A percentile compares a stretch with the other conserved stretches of the same genome.
These are phyloP conservation scores for Lepisosteus osseus DNA, from an alignment of 2,113 vertebrate genomes.

Conservation along the genomic window DNA sequence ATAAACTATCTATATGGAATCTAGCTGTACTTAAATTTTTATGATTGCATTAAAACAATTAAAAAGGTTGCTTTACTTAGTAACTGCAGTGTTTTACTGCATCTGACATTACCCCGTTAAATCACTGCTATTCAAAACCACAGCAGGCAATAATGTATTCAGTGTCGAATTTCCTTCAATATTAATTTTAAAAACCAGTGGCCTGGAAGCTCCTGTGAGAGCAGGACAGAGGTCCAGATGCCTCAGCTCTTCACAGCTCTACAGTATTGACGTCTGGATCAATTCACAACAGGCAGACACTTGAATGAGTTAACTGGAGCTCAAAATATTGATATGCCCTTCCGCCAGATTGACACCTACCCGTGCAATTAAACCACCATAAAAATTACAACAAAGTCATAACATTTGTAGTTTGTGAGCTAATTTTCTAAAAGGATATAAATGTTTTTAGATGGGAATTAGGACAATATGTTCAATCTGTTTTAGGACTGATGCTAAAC, in stretches of 20 bases:
- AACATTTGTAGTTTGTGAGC: too few species aligned
- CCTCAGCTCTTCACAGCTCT: constrained; percentile 25
- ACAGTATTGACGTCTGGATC: constrained; percentile 36
- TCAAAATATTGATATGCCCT: constrained; percentile 21
- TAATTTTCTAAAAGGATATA: too few species aligned
- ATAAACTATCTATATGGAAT: too few species aligned
- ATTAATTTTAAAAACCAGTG: constrained; percentile 18
- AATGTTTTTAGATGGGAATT: neutral
- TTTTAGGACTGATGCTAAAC: neutral
- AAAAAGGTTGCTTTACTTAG: too few species aligned
- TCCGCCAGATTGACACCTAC: neutral
- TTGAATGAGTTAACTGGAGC: constrained; percentile 8
- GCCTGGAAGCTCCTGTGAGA: constrained; percentile 23
- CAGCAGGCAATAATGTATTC: constrained; percentile 5
- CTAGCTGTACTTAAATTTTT: too few species aligned
- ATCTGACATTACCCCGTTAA: too few species aligned
- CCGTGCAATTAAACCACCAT: neutral
- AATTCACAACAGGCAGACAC: constrained; percentile 28
- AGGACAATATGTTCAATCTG: neutral
- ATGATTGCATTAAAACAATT: too few species aligned
- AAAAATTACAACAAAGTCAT: too few species aligned
- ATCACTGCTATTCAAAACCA: too few species aligned
- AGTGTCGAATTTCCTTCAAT: constrained; percentile 29
- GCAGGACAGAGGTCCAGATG: neutral
- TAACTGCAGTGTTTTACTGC: too few species aligned